phyloP scores from a whole-genome alignment of 2,113 vertebrate species.

The Rhea pennata region DNA sequence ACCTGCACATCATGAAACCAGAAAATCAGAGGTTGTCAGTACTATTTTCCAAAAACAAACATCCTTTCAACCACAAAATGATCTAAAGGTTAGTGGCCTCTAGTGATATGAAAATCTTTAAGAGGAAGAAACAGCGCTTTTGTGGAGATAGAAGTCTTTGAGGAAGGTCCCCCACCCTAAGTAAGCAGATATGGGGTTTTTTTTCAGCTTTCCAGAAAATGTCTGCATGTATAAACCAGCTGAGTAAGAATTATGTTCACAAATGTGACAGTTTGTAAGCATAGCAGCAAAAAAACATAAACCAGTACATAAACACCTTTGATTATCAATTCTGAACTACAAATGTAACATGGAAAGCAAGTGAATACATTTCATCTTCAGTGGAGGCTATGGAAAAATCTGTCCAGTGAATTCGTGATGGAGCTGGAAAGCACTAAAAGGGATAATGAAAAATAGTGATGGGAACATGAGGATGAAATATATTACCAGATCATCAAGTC shows the following conservation, averaged over 20 bases:
- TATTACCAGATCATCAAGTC: neutral
- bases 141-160: neutral
- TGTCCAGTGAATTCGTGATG: neutral
- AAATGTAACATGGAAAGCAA: neutral
- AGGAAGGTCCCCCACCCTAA: constrained; percentile 29
- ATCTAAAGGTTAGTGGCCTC: constrained; percentile 32
- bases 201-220: constrained; percentile 35
- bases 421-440: neutral
- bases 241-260: neutral
- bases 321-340: neutral
- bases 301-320: neutral
- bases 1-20: constrained; percentile 9
- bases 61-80: constrained; percentile 20
- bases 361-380: neutral
- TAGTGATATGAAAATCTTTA: constrained; percentile 34
- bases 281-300: neutral
- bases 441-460: neutral
- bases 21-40: neutral
- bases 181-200: neutral
- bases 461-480: neutral
- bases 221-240: neutral
- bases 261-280: neutral
- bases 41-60: constrained; percentile 26
- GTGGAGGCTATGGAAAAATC: neutral
- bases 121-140: constrained; percentile 33